These are phyloP conservation scores for Boloria euphrosyne DNA, from an alignment of 2,888 invertebrate species.

Conservation along the genomic window DNA sequence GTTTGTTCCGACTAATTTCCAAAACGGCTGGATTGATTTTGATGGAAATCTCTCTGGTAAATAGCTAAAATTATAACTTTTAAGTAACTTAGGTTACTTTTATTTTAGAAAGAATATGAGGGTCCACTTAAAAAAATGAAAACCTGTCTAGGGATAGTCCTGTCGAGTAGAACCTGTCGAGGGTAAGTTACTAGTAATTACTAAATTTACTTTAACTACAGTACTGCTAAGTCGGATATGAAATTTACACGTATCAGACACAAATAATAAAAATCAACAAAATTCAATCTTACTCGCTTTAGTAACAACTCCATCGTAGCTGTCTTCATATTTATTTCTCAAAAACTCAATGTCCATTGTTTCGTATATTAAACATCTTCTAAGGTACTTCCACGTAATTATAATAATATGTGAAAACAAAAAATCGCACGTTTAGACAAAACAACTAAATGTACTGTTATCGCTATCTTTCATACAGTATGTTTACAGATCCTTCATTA, in stretches of 20 bases:
- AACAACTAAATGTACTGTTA: constrained; percentile 30
- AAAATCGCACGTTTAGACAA: constrained; percentile 27
- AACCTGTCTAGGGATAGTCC: no score
- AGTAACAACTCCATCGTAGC: constrained; percentile 61
- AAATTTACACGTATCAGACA: neutral
- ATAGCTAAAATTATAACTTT: no score
- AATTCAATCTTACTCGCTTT: constrained; percentile 57
- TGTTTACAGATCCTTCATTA: constrained; percentile 41
- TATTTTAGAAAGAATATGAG: no score
- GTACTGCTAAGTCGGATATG: neutral
- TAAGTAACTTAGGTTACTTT: no score
- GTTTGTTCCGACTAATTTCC: no score
- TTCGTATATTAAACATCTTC: neutral
- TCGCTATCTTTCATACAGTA: constrained; percentile 34
- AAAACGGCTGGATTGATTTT: no score
- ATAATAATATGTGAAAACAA: constrained; percentile 8
- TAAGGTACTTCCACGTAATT: neutral
- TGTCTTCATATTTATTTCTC: constrained; percentile 62
- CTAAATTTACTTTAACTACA: neutral
- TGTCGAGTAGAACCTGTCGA: no score
- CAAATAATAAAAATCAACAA: neutral
- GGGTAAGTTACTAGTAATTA: neutral
- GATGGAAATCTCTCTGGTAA: no score
- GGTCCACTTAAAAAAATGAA: no score
- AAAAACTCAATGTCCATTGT: constrained; percentile 68